These are phyloP conservation scores for Platichthys stellatus DNA, from an alignment of 2,113 vertebrate species.

Conservation along the genomic window DNA sequence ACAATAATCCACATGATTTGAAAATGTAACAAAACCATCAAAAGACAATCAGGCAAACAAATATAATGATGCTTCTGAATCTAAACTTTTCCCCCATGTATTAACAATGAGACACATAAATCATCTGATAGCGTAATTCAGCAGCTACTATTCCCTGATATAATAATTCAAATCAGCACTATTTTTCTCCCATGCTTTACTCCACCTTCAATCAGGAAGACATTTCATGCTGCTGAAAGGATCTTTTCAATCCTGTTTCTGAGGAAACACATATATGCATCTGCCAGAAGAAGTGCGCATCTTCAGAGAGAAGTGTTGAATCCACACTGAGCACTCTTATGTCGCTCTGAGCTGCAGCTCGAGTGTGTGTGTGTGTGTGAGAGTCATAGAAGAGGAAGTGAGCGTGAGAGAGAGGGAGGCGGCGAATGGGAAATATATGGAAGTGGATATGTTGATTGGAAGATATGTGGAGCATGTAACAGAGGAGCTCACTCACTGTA, in stretches of 20 bases:
- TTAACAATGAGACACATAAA: too few species aligned
- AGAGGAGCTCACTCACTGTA: too few species aligned
- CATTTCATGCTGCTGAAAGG: conserved; percentile 19
- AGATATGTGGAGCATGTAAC: too few species aligned
- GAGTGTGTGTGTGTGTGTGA: not conserved
- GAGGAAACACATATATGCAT: conserved; percentile 21
- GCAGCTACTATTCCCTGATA: too few species aligned
- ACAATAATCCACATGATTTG: not conserved
- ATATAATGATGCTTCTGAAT: not conserved
- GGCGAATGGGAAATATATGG: too few species aligned
- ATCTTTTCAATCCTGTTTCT: not conserved
- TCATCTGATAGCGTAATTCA: too few species aligned
- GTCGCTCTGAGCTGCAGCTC: conserved; percentile 28
- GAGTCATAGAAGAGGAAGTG: too few species aligned
- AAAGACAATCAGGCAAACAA: not conserved
- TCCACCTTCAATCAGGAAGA: conserved; percentile 6
- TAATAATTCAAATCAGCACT: not conserved
- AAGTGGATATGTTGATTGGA: too few species aligned
- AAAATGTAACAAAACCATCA: not conserved
- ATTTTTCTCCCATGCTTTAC: not conserved
- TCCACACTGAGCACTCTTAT: conserved; percentile 17
- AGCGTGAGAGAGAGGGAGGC: too few species aligned
- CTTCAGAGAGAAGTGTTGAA: conserved; percentile 10
- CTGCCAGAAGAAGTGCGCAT: conserved; percentile 1
- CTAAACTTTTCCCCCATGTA: too few species aligned